These are phyloP conservation scores for Anser brachyrhynchus DNA, from an alignment of 2,113 vertebrate species.

Conservation along the genomic window DNA sequence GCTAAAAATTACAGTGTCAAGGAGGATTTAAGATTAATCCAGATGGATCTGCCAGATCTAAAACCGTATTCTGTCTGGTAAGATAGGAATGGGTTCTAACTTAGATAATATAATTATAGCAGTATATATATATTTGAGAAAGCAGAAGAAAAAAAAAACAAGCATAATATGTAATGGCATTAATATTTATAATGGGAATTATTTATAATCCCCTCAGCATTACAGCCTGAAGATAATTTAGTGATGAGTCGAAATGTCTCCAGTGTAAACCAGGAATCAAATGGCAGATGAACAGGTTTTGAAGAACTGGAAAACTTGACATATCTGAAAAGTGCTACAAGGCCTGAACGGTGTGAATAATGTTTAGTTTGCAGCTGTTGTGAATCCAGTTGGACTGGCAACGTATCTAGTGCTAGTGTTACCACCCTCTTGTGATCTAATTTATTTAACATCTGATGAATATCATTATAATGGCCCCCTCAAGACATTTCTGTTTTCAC, in stretches of 20 bases:
- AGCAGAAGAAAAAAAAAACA: background rate
- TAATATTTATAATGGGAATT: background rate
- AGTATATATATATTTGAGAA: background rate
- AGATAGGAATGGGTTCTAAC: background rate
- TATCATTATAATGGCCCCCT: background rate
- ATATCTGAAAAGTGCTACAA: conserved; percentile 1
- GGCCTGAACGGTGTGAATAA: background rate
- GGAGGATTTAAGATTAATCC: background rate
- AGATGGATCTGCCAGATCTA: background rate
- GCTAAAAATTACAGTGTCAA: background rate
- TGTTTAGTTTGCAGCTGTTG: background rate
- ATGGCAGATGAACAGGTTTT: conserved; percentile 20
- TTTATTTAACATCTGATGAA: conserved; percentile 27
- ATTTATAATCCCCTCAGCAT: background rate
- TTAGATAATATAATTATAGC: background rate
- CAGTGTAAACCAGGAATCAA: conserved; percentile 20
- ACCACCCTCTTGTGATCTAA: conserved; percentile 42
- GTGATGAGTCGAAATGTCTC: conserved; percentile 14
- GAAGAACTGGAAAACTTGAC: conserved; percentile 56
- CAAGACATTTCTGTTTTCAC: background rate
- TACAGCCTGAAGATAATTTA: conserved; percentile 23
- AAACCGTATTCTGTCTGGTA: background rate
- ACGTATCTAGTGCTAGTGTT: background rate
- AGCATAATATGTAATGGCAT: background rate
- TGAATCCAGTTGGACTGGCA: background rate